Evolutionary conservation across 2,888 invertebrate species (phyloP).

Genomic region (Noctua comes): DNA sequence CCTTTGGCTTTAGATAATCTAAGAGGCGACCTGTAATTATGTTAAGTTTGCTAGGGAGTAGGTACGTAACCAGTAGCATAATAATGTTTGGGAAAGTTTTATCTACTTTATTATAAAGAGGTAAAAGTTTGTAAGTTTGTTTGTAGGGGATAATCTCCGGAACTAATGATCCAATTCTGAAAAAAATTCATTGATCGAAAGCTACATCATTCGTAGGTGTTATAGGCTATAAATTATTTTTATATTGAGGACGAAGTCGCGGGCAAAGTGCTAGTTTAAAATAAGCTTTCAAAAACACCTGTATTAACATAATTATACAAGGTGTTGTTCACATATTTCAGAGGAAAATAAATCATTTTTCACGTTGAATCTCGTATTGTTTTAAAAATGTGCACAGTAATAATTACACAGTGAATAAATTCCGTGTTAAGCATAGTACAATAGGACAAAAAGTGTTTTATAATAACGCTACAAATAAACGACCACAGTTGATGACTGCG

Average conservation of each 20-base stretch:
- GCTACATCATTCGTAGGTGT: too few relatives aligned
- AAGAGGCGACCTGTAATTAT: conserved; percentile 36
- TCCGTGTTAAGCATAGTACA: conserved; percentile 19
- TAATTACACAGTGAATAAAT: conserved; percentile 38
- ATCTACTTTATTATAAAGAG: neutral
- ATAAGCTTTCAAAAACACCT: neutral
- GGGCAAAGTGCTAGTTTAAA: neutral
- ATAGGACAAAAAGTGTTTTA: conserved; percentile 42
- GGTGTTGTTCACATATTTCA: neutral
- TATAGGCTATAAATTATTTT: too few relatives aligned
- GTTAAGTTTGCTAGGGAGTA: conserved; percentile 4
- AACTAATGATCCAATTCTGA: too few relatives aligned
- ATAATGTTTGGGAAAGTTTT: conserved; percentile 10
- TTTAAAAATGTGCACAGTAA: conserved; percentile 2
- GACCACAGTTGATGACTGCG: conserved; percentile 29
- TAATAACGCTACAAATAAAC: conserved; percentile 43
- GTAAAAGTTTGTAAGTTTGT: too few relatives aligned
- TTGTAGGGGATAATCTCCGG: too few relatives aligned
- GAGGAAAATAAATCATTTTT: neutral
- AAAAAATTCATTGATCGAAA: too few relatives aligned
- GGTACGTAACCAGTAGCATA: conserved; percentile 14
- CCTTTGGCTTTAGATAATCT: conserved; percentile 54
- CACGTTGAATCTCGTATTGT: neutral
- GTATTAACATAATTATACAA: neutral
- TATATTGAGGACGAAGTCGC: too few relatives aligned